Evolutionary conservation across 92 coral and sea anemone species (phyloP), one percentile per base, ranked within the genome.

Genomic region (Desmophyllum pertusum): DNA sequence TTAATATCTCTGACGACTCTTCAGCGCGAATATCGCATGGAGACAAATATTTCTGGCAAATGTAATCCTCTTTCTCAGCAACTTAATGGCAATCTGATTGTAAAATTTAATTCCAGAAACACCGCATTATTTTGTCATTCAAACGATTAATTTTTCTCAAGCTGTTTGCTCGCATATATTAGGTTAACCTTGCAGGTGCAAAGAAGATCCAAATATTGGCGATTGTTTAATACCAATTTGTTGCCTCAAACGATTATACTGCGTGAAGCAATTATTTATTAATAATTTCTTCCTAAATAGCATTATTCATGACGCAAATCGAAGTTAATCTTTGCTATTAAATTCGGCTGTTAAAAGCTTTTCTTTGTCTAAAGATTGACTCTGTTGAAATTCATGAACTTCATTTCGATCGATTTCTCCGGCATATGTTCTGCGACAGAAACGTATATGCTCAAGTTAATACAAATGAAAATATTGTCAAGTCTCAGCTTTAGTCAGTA

Each of bases 211-310:
- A 53, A 55, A 82, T 72, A 62, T 72, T 38, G 41, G 79, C 42
- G 27, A 51, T 80, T 81, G 51, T 53, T 70, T 55, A 40, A 81
- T 70, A 72, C 71, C 79, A 52, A 71, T 52, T 81, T 71, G 0
- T 42, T 52, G 31, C 79, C 70, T 68, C 79, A 57, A 39, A 10
- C 38, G 78, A 71, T 62, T 57, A 75, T 5, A 53, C 21, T 39
- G 29, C 18, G 62, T 59, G 1, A 64, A 62, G 39, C 13, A 83
- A 84, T 84, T 35, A 75, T 84, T 84, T 84, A 84, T 84, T 84
- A 17, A 84, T 18, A 77, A 38, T n/a, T 53, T 69, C 15, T 25
- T 42, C n/a, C 52, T 57, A 10, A 57, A 59, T 50, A 65, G 70
- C 41, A 70, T 82, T 70, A 82, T 82, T 82, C 70, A 82, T 70